phyloP scores from a whole-genome alignment of 2,888 invertebrate genomes.

The Melanophora roralis region DNA sequence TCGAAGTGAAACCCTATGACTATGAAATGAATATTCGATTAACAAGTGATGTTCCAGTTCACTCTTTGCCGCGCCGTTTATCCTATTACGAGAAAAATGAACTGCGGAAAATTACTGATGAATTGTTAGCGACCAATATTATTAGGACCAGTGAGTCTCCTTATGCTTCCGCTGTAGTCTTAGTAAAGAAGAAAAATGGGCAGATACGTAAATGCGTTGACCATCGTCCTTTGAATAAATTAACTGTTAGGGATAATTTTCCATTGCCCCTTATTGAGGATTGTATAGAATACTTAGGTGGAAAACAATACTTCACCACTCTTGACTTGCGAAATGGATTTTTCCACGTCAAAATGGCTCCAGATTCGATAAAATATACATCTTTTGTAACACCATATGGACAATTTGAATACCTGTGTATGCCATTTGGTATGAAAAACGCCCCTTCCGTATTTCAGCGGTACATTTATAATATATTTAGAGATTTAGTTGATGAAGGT shows the following conservation, averaged over 20 bases:
- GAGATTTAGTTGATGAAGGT: constrained; percentile 18
- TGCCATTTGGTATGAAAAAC: constrained; percentile 16
- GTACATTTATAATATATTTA: constrained; percentile 33
- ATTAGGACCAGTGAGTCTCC: neutral
- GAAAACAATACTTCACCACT: neutral
- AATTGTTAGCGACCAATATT: constrained; percentile 4
- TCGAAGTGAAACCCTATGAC: neutral
- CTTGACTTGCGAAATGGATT: constrained; percentile 13
- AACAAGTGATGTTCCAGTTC: neutral
- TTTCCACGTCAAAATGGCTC: constrained; percentile 21
- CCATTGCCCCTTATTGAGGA: constrained; percentile 12
- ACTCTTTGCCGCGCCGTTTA: neutral
- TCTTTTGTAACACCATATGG: constrained; percentile 14
- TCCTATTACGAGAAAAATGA: neutral
- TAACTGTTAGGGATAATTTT: constrained; percentile 15
- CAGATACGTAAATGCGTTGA: constrained; percentile 47
- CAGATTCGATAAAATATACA: constrained; percentile 5
- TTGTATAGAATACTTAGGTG: neutral
- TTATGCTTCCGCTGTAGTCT: neutral
- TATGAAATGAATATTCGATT: constrained; percentile 1
- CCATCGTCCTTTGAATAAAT: constrained; percentile 21
- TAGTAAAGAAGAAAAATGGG: constrained; percentile 19
- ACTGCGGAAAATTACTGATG: neutral
- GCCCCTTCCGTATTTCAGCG: constrained; percentile 16
- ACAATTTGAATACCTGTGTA: neutral